Conservation (phyloP, 2,113 vertebrate species). For the Amazona guildingii region DNA sequence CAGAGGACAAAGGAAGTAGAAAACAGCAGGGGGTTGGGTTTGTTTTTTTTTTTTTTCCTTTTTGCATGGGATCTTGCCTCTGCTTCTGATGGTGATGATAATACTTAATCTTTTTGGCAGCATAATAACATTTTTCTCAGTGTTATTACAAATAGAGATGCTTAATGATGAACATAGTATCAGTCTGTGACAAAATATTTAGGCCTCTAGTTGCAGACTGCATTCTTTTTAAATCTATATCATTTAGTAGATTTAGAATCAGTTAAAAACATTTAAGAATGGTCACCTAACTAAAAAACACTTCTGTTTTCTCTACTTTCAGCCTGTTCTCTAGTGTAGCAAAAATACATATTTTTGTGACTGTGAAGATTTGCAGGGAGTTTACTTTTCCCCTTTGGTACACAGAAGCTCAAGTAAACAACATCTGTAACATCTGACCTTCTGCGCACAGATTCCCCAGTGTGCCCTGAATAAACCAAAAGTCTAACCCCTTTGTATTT, state of each 20-base stretch:
- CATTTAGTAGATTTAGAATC: neutral
- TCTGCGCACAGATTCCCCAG: neutral
- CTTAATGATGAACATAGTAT: neutral
- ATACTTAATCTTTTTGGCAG: neutral
- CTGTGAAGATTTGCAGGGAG: neutral
- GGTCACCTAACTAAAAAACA: neutral
- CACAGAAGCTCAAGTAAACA: constrained; percentile 3
- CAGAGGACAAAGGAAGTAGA: neutral
- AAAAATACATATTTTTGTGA: neutral
- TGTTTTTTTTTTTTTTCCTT: neutral
- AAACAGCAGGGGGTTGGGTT: neutral
- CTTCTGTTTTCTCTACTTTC: neutral
- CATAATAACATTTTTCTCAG: neutral
- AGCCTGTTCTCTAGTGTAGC: neutral
- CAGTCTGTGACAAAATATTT: neutral
- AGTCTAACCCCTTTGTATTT: neutral
- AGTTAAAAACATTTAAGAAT: neutral
- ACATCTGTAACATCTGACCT: constrained; percentile 21
- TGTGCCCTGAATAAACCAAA: neutral
- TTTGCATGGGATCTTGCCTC: neutral
- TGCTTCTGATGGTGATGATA: neutral
- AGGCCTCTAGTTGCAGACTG: neutral
- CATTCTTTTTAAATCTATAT: neutral
- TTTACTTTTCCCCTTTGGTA: constrained; percentile 23
- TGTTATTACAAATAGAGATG: neutral